Percentiles rank a stretch among this genome's conserved stretches.
Evolutionary conservation across 2,797 vertebrate genomes (phyloP).

Genomic region (Morelia viridis): DNA sequence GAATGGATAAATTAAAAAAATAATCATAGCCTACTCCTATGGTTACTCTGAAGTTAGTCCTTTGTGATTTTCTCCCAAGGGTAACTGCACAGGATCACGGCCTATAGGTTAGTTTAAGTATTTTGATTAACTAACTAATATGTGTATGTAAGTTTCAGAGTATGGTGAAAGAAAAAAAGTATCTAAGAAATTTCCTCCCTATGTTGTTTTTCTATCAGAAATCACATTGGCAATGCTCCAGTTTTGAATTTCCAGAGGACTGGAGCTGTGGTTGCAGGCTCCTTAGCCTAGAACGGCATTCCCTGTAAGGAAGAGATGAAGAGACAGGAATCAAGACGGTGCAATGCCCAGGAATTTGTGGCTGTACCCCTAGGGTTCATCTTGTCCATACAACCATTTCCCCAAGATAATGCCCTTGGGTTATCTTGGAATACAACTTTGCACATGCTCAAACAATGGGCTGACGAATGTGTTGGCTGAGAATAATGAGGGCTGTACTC

Average conservation of each 20-base stretch:
- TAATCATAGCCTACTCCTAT: not conserved
- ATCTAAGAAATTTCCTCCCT: not conserved
- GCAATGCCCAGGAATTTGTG: not conserved
- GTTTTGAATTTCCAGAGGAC: not conserved
- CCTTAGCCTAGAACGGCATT: too few species aligned
- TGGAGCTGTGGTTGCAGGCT: not conserved
- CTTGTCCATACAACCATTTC: not conserved
- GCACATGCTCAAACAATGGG: not conserved
- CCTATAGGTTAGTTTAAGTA: not conserved
- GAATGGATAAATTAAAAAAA: slow-evolving; percentile 6
- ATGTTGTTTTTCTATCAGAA: not conserved
- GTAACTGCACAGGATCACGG: not conserved
- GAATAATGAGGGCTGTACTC: too few species aligned
- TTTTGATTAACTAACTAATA: not conserved
- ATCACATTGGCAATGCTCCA: not conserved
- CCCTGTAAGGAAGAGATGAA: not conserved
- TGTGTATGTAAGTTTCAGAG: not conserved
- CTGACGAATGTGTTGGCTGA: not conserved
- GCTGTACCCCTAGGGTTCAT: not conserved
- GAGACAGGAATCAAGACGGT: not conserved
- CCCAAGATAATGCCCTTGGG: not conserved
- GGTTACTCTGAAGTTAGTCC: not conserved
- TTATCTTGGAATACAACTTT: not conserved
- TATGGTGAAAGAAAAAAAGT: not conserved
- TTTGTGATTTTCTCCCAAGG: not conserved